Percentiles rank a stretch among this genome's conserved stretches.
phyloP scores from a whole-genome alignment of 2,113 vertebrate species.

The Microcebus tavaratra region DNA sequence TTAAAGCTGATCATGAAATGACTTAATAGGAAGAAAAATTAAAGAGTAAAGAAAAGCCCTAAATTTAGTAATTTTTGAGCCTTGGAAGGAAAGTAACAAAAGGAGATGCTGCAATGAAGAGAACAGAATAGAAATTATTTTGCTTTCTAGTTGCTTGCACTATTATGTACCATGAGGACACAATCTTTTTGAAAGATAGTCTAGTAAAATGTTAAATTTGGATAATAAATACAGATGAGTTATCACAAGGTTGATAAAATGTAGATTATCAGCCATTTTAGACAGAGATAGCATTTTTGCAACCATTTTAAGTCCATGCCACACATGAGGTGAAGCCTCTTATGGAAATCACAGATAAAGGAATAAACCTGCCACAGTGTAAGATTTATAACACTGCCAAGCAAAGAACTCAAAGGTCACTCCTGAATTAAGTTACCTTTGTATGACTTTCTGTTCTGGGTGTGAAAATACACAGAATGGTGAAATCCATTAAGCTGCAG shows the following conservation, averaged over 20 bases:
- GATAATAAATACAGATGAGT: conserved; percentile 51
- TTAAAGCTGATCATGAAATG: neutral
- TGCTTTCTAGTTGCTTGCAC: neutral
- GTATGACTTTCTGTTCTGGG: conserved; percentile 72
- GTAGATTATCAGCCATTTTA: neutral
- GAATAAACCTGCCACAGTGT: conserved; percentile 50
- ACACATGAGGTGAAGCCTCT: conserved; percentile 41
- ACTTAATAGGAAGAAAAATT: neutral
- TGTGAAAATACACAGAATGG: conserved; percentile 72
- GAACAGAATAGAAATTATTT: conserved; percentile 13
- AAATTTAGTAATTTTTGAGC: neutral
- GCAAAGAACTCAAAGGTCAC: conserved; percentile 70
- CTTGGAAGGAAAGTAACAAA: neutral
- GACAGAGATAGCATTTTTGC: conserved; percentile 12
- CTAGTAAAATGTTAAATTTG: conserved; percentile 54
- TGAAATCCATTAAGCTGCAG: conserved; percentile 60
- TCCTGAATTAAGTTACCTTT: conserved; percentile 74
- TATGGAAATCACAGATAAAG: conserved; percentile 52
- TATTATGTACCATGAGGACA: neutral
- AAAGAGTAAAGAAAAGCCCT: neutral
- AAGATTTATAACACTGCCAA: conserved; percentile 64
- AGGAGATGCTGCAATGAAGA: neutral
- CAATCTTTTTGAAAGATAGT: neutral
- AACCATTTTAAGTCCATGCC: conserved; percentile 40
- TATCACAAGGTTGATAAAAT: conserved; percentile 50